Base-by-base conservation (phyloP, 1,140 invertebrate species). In the Diachasmimorpha longicaudata region DNA sequence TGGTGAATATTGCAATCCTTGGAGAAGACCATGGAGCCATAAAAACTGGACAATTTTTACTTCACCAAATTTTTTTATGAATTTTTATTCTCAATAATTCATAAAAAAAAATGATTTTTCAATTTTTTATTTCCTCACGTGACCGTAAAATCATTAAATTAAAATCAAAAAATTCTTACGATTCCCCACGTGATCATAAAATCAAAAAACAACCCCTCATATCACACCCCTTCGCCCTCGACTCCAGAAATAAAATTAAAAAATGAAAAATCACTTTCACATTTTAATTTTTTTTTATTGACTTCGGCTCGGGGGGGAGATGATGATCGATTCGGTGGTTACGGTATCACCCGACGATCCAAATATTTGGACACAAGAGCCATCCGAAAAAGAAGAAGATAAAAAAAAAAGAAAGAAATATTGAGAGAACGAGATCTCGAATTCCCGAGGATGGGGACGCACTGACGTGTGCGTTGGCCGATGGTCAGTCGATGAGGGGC, bases 291-390 rank as follows among this genome's bases (percentile, higher is more conserved):
- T 52, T 52, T 52, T 13, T 19, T 52, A n/a, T 10, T 6, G 19
- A 16, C 14, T 13, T 52, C 48, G 48, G 19, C 9, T 0, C 4
- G 1, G 13, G 19, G 19, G 9, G 48, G n/a, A 21, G 19, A 31
- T 23, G 58, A 63, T 63, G 58, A 63, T 63, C 58, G 23, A 63
- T 63, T 63, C 13, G 21, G 14, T 63, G 9, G 23, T 68, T 19
- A n/a, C 31, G 31, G 9, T 37, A 68, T 68, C 66, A 68, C 10
- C 10, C 66, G 8, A 13, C 19, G 73, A 46, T 75, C 66, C 25
- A 75, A 75, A 75, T 75, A 75, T 75, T 75, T 75, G 73, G 70
- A 72, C 75, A 79, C 67, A 75, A 75, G 72, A n/a, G 14, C 48
- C 46, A 69, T 23, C 55, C 13, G 19, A 25, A 11, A 48, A 48